Base-by-base conservation (phyloP, 2,888 invertebrate species). In the Megalurothrips usitatus region DNA sequence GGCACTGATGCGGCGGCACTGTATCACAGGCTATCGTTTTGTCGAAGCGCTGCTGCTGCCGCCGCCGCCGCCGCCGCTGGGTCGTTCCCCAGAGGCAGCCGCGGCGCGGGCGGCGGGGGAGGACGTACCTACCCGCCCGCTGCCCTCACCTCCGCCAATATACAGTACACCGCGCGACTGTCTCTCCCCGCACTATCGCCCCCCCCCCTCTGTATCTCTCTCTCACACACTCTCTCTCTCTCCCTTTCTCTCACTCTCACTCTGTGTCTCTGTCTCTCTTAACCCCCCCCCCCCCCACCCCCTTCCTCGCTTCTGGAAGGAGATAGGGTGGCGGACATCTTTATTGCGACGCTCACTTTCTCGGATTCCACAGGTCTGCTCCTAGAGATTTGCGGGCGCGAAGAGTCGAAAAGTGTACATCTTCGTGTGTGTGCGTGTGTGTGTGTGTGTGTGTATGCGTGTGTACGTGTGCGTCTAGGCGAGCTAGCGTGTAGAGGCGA, bases 351-450 rank as follows among this genome's bases (percentile, higher is more conserved):
- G 68, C 68, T 75, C 68, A 12, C 68, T 75, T 75, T 23, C 23
- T 75, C 68, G 68, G 68, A 75, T 75, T 75, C 68, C 68, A 75
- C 68, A 75, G 68, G 68, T 75, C 68, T 58, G 52, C 52, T 12
- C 52, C 34, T 17, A 26, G 68, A 75, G 68, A 75, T 23, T 75
- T 23, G 68, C 68, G 26, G 68, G 68, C 34, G 34, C 34, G 34
- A 43, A 12, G 68, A 75, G 68, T 26, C 68, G 68, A 75, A 26
- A 4, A 75, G 68, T 75, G 68, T 23, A n/a, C n/a, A n/a, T n/a
- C n/a, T n/a, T n/a, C n/a, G 23, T 58, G 58, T 43, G 34, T 43
- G 34, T 43, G 34, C 6, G 34, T 43, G 34, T 43, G 34, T 43
- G 34, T 43, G 34, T n/a, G 58, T 14, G 58, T n/a, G 23, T 58